Evolutionary conservation across 1,140 invertebrate species (phyloP).

Genomic region (Fopius arisanus): DNA sequence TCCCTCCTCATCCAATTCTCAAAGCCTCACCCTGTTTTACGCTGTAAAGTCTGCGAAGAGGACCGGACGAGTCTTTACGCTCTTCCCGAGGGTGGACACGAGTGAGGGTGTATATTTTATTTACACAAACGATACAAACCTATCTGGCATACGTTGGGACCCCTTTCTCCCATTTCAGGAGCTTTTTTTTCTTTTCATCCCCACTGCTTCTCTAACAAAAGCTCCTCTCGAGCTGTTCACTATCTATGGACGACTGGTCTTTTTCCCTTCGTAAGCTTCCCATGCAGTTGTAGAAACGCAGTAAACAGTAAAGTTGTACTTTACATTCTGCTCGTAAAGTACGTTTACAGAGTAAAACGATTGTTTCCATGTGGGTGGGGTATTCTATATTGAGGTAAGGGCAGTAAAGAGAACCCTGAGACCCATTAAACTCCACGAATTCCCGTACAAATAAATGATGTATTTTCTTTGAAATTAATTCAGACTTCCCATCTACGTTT

Average conservation of each 20-base stretch:
- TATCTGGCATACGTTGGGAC: background rate
- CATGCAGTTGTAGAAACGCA: background rate
- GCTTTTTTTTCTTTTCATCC: background rate
- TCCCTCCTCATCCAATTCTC: background rate
- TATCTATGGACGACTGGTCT: background rate
- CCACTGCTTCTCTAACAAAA: background rate
- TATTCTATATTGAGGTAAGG: no score
- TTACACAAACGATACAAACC: slow-evolving; percentile 22
- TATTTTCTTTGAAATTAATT: no score
- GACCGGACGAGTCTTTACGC: slow-evolving; percentile 3
- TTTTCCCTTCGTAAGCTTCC: background rate
- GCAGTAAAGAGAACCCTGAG: no score
- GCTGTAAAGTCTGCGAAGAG: slow-evolving; percentile 20
- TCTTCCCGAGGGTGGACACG: background rate
- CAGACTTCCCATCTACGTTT: no score
- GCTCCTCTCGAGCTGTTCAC: background rate
- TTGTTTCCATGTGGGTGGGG: background rate
- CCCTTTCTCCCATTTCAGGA: no score
- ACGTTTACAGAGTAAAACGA: background rate
- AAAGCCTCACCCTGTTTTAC: background rate
- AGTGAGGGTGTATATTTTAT: slow-evolving; percentile 10
- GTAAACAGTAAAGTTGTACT: background rate
- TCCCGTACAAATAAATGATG: no score
- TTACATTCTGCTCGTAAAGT: background rate
- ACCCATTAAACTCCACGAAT: no score